Evolutionary conservation across 2,113 vertebrate genomes (phyloP).

Genomic region (Suricata suricatta): DNA sequence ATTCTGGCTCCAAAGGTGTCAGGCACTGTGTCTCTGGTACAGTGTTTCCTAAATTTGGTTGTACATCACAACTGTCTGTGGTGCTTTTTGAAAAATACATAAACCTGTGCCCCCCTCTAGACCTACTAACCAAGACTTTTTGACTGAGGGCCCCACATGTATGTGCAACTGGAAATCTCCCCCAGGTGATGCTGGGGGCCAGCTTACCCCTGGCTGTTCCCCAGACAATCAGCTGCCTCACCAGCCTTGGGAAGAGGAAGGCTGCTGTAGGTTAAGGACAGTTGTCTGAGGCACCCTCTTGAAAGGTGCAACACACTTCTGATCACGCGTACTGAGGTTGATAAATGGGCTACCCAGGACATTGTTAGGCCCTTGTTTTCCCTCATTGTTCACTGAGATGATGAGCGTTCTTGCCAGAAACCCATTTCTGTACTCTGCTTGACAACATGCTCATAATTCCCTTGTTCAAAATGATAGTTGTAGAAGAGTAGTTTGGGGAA

Average conservation of each 20-base stretch:
- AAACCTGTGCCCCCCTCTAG: background rate
- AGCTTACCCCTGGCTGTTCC: background rate
- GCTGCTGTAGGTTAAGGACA: background rate
- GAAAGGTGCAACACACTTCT: background rate
- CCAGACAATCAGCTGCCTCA: background rate
- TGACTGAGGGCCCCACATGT: background rate
- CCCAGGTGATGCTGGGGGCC: background rate
- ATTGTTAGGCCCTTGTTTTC: background rate
- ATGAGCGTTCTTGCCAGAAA: background rate
- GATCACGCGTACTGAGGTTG: background rate
- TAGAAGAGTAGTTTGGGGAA: background rate
- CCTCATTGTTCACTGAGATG: background rate
- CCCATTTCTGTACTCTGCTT: background rate
- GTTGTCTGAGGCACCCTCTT: background rate
- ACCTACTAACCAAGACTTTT: background rate
- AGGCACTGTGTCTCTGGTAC: background rate
- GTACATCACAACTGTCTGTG: background rate
- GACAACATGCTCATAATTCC: background rate
- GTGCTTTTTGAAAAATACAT: background rate
- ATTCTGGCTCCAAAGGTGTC: background rate
- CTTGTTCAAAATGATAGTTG: background rate
- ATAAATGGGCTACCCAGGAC: background rate
- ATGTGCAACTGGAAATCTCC: background rate
- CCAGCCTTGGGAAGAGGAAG: background rate
- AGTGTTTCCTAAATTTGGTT: background rate